Conservation (phyloP, 1,140 invertebrate genomes). For the Cotesia glomerata region DNA sequence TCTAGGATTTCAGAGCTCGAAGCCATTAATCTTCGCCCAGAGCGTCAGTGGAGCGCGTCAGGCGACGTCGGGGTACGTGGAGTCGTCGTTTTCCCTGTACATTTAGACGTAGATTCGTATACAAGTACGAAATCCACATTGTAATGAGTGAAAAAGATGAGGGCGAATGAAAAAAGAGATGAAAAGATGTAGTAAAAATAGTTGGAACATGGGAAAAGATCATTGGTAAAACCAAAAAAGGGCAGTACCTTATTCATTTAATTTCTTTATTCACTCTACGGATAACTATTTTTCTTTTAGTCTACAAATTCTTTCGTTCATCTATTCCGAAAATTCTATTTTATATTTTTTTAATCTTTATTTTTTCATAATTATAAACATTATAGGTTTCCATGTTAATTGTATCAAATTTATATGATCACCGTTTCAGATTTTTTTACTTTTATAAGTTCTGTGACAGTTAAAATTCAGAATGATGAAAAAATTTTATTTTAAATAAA, state of each 20-base stretch:
- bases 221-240: neutral
- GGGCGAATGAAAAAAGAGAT: constrained; percentile 1
- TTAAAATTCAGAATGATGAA: too few species aligned
- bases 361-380: too few species aligned
- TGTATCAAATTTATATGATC: too few species aligned
- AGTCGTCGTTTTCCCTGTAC: constrained; percentile 47
- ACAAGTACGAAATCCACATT: constrained; percentile 32
- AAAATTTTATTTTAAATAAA: too few species aligned
- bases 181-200: constrained; percentile 1
- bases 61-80: constrained; percentile 58
- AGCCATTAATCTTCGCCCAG: constrained; percentile 58
- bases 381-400: too few species aligned
- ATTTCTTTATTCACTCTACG: too few species aligned
- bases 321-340: too few species aligned
- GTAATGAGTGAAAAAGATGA: constrained; percentile 19
- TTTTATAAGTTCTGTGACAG: too few species aligned
- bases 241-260: neutral
- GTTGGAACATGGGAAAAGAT: constrained; percentile 25
- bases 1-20: constrained; percentile 62
- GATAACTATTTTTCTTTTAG: too few species aligned
- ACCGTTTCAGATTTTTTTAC: too few species aligned
- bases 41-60: constrained; percentile 61
- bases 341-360: too few species aligned
- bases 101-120: constrained; percentile 45
- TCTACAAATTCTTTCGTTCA: too few species aligned